Evolutionary conservation across 2,888 invertebrate genomes (phyloP), one percentile per base, ranked within the genome.

Genomic region (Phyllotreta cruciferae): DNA sequence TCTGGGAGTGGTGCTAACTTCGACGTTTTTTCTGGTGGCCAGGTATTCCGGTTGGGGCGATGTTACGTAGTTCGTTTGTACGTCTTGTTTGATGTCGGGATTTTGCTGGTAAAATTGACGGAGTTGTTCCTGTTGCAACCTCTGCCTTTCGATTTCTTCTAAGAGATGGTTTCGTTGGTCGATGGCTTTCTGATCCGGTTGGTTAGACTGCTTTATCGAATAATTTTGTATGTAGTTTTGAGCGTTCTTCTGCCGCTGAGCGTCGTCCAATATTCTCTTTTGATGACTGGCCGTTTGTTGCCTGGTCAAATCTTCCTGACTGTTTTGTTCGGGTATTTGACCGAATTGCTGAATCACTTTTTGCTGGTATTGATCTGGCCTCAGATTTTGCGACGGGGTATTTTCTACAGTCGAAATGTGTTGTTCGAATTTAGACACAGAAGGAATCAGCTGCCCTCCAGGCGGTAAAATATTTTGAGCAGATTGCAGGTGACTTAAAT

Each of bases 341-440:
- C 63, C 54, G 11, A 76, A 75, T 49, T 78, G 75, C 44, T 75
- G 75, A 24, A 78, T 73, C 2, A 75, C 74, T 8, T 75, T 73
- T 10, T 74, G 60, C 37, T 61, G 61, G 9, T 61, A 64, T 37
- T 61, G 64, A 44, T 61, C 56, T 6, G 53, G 37, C 7, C 74
- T 66, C 9, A 61, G 49, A 39, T 68, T 39, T 56, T 65, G 66
- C 11, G 56, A 34, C 38, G 56, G 57, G 11, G 72, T 60, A 6
- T 72, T 66, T 62, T 76, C 82, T 71, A 82, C 81, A n/a, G 87
- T 83, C 9, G 89, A 86, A 66, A 89, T 85, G 71, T 93, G 93
- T 71, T 92, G 91, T 79, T 93, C 93, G 69, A 87, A 88, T 81
- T 90, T 91, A 5, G 93, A 88, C 62, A 93, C 87, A 11, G 93